Evolutionary conservation across 2,113 vertebrate species (phyloP), one percentile per base, ranked within the genome.

Genomic region (Cathartes aura): DNA sequence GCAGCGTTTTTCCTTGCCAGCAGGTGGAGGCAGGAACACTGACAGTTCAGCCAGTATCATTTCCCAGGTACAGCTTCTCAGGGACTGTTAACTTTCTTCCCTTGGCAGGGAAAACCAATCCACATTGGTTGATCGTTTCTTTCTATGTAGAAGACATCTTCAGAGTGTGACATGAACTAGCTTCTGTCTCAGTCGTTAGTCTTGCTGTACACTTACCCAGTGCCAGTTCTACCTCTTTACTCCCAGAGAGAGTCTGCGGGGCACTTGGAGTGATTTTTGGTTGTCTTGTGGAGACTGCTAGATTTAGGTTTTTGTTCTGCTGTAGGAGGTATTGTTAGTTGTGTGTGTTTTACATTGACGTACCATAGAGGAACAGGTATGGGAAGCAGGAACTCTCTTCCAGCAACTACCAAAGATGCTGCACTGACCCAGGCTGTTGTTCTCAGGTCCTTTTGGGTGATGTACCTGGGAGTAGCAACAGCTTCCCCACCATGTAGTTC

Each of bases 21-120:
- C 88, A 97, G 96, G 81, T 89, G 95, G 96, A 97, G 97, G 93
- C 97, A 97, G 97, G 91, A 94, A 9, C 88, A 48, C 80, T 92
- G 94, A 55, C 30, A 75, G 36, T 55, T 72, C 45, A 92, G 78
- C 30, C 58, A 11, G 16, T 4, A 17, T 22, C 34, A 3, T 52
- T 70, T 40, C 76, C 74, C 36, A 7, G 42, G 43, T 24, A 42
- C 67, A 73, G 52, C 67, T 85, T 59, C 38, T 59, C 67, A 10
- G 6, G 2, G 30, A 8, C 71, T 11, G 22, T 9, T 38, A 38
- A 15, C 43, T 34, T 52, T 26, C 73, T 59, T 67, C 66, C 63
- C 45, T 55, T 27, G 32, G 4, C 20, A 45, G 52, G 59, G 38
- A 42, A 50, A 64, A 32, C 52, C 58, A n/a, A 5, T 9, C 66